Conservation (phyloP, 2,797 vertebrate species). For the Harpagifer antarcticus region DNA sequence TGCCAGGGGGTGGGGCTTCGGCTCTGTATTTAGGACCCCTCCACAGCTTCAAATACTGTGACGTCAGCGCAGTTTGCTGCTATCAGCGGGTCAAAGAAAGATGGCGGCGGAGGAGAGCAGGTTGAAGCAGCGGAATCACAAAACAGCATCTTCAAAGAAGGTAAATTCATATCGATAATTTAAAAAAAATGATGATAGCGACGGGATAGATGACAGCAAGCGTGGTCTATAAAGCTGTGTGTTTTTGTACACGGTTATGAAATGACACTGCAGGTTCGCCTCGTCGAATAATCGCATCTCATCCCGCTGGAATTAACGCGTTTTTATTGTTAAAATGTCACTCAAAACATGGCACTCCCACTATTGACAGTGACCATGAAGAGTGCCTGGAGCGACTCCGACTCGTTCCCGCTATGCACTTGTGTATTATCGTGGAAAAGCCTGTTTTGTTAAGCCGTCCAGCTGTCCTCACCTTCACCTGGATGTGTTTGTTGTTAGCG, state of each 20-base stretch:
- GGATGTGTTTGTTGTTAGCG: conserved; percentile 53
- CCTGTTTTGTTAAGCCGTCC: background rate
- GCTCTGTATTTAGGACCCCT: background rate
- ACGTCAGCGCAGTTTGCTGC: conserved; percentile 85
- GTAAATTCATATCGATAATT: background rate
- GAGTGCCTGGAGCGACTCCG: accelerated
- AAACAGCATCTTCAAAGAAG: conserved; percentile 62
- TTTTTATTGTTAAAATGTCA: background rate
- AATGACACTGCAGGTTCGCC: conserved; percentile 25
- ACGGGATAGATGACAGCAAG: accelerated
- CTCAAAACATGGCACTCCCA: accelerated
- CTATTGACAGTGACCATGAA: accelerated
- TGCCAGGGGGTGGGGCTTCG: conserved; percentile 18
- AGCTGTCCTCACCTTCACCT: conserved; percentile 30
- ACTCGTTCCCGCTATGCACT: background rate
- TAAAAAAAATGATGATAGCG: accelerated
- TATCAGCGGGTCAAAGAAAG: conserved; percentile 87
- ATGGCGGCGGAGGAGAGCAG: conserved; percentile 91
- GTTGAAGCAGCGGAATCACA: conserved; percentile 73
- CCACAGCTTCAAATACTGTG: conserved; percentile 36
- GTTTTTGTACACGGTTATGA: background rate
- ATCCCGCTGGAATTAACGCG: too few species aligned
- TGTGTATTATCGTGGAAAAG: background rate
- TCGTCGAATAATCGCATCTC: conserved; percentile 37
- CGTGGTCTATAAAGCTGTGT: accelerated